Conservation (phyloP, 2,113 vertebrate genomes). For the Acanthisitta chloris region DNA sequence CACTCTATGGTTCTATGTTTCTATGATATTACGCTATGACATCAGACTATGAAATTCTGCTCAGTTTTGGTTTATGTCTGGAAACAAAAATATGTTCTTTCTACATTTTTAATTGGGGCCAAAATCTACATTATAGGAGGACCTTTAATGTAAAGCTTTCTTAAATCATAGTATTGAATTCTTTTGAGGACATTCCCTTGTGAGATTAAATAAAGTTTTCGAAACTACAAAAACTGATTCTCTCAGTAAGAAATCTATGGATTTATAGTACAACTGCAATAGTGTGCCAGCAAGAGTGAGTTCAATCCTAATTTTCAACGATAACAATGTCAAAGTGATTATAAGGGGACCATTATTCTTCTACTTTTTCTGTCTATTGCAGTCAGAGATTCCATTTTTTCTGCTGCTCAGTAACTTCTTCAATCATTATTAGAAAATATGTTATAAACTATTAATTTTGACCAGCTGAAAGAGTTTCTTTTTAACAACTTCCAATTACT, state of each 20-base stretch:
- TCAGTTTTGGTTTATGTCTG: background rate
- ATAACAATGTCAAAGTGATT: background rate
- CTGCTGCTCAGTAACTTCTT: background rate
- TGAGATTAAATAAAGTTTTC: background rate
- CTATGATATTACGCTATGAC: background rate
- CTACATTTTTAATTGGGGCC: background rate
- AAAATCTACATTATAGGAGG: background rate
- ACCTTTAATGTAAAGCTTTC: background rate
- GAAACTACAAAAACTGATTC: background rate
- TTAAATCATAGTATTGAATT: background rate
- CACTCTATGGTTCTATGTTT: background rate
- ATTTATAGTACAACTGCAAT: background rate
- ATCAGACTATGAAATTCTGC: background rate
- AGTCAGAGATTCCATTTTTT: background rate
- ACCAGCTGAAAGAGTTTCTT: background rate
- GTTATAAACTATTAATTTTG: conserved; percentile 22
- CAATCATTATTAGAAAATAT: background rate
- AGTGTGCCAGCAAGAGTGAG: background rate
- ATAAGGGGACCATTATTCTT: background rate
- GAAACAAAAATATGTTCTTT: background rate
- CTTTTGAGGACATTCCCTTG: background rate
- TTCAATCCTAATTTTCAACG: conserved; percentile 1
- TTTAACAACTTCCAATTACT: background rate
- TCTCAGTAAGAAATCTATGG: background rate
- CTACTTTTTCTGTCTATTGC: background rate